phyloP scores from a whole-genome alignment of 2,113 vertebrate species.

The Gymnocephalus cernua region DNA sequence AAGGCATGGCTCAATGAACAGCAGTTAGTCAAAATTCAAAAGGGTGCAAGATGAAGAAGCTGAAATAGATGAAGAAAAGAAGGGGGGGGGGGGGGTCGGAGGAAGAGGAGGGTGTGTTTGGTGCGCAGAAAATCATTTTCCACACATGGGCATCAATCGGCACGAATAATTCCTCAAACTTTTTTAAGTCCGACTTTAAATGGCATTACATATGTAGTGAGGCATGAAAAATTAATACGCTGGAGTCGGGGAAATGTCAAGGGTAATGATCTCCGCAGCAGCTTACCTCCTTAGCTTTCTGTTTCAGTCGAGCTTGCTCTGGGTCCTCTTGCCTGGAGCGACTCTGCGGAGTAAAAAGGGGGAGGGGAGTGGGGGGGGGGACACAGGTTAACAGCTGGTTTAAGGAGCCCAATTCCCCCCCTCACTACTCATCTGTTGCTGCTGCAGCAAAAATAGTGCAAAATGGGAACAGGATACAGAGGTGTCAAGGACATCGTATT shows the following conservation, averaged over 20 bases:
- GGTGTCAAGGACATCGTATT: constrained; percentile 88
- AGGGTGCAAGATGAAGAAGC: constrained; percentile 14
- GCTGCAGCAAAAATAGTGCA: constrained; percentile 88
- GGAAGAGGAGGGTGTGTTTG: constrained; percentile 36
- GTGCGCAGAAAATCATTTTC: constrained; percentile 77
- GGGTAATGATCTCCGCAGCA: constrained; percentile 92
- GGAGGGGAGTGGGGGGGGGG: constrained; percentile 61
- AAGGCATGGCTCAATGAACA: neutral
- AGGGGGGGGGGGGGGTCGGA: neutral
- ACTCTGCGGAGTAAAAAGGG: constrained; percentile 86
- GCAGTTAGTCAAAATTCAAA: constrained; percentile 26
- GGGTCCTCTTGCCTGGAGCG: constrained; percentile 96
- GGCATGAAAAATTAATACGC: constrained; percentile 97
- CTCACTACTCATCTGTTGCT: constrained; percentile 87
- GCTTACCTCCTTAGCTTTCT: constrained; percentile 97
- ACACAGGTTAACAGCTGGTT: constrained; percentile 94
- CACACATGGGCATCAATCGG: constrained; percentile 91
- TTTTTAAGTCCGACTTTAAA: constrained; percentile 96
- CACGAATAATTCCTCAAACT: constrained; percentile 94
- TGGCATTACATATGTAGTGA: constrained; percentile 95
- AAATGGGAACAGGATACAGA: constrained; percentile 86
- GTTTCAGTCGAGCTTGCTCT: constrained; percentile 93
- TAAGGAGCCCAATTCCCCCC: constrained; percentile 76
- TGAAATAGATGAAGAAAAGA: constrained; percentile 14
- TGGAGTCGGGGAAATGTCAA: constrained; percentile 94